These are phyloP conservation scores for Mohoua ochrocephala DNA, from an alignment of 2,113 vertebrate species.

Conservation along the genomic window DNA sequence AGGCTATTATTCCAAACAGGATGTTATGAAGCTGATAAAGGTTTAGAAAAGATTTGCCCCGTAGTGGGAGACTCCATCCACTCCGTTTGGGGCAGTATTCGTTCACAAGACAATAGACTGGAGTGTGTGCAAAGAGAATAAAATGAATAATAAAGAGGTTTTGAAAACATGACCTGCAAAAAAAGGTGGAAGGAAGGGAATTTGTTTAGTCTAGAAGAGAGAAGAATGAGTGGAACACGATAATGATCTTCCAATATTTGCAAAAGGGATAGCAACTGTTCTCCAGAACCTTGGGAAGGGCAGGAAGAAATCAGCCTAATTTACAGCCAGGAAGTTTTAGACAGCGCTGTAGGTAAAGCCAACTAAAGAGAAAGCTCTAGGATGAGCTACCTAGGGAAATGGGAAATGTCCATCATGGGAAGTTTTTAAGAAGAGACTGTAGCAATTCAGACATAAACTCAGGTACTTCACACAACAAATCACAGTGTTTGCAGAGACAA, in stretches of 20 bases:
- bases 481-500: not conserved
- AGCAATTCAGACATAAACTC: not conserved
- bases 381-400: not conserved
- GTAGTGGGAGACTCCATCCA: not conserved
- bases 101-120: not conserved
- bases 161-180: constrained; percentile 25
- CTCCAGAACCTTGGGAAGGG: not conserved
- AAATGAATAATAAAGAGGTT: constrained; percentile 27
- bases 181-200: constrained; percentile 50
- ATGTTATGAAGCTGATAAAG: not conserved
- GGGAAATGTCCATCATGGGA: not conserved
- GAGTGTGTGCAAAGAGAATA: not conserved
- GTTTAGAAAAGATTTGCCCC: not conserved
- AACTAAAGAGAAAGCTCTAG: not conserved
- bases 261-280: not conserved
- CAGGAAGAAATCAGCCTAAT: not conserved
- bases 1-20: not conserved
- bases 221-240: constrained; percentile 36
- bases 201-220: constrained; percentile 46
- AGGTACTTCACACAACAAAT: not conserved
- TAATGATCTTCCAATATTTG: constrained; percentile 16
- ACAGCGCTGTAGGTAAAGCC: not conserved
- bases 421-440: not conserved
- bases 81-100: not conserved
- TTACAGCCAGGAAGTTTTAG: not conserved